Evolutionary conservation across 1,140 invertebrate species (phyloP), one percentile per base, ranked within the genome.

Genomic region (Diploscapter pachys): DNA sequence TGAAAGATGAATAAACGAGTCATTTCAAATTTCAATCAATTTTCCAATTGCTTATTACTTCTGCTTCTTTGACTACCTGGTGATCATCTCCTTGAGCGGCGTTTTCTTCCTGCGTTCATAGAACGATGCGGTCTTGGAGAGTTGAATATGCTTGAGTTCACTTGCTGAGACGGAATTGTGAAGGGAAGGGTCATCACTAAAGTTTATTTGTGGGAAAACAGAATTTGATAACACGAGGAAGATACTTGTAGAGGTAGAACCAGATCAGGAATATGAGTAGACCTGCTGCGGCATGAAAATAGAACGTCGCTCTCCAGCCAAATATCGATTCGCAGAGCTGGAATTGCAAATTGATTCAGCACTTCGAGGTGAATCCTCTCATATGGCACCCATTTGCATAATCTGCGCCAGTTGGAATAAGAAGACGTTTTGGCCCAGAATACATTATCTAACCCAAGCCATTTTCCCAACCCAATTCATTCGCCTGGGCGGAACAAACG

Each of bases 291-390:
- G 78, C 76, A 50, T 79, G 76, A 8, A 73, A 13, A 50, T 79
- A 79, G 70, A 73, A 79, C 3, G 74, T 65, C 8, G 50, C 62
- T 11, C 66, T 68, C 78, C 78, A 79, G 49, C 77, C 76, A 31
- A 69, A 8, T 13, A 69, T 69, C 9, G 66, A 71, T 11, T 71
- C 73, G 53, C 73, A 78, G 8, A 76, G 51, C 72, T 75, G 55
- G 9, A 77, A 57, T n/a, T 31, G 31, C 48, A 11, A 55, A 55
- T 57, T 50, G 54, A 53, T 74, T 61, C 55, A 59, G 2, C 31
- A 31, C 31, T 31, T 31, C 31, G 31, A 31, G 31, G 31, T 31
- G 31, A 31, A 31, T 31, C 31, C 31, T 31, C 31, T 31, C 31
- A 31, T 31, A 31, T 31, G 31, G 1, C 31, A 31, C 31, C 31